phyloP scores from a whole-genome alignment of 2,888 invertebrate species.

The Coenonympha arcania region DNA sequence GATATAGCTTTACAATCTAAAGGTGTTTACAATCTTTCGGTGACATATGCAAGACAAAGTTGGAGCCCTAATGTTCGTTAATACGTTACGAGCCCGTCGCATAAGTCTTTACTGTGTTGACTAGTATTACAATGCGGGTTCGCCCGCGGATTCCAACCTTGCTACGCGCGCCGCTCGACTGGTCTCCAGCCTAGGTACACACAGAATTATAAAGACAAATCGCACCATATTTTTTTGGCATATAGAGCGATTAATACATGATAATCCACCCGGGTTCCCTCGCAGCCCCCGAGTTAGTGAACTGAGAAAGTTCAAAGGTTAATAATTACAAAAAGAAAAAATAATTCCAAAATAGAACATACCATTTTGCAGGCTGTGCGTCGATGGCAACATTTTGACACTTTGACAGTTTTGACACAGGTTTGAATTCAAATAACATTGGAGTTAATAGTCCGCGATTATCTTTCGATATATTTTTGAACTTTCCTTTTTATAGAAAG shows the following conservation, averaged over 20 bases:
- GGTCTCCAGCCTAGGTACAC: conserved; percentile 35
- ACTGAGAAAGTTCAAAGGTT: background rate
- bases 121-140: conserved; percentile 9
- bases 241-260: background rate
- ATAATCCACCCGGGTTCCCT: background rate
- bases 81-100: conserved; percentile 16
- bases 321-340: background rate
- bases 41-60: no score
- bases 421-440: background rate
- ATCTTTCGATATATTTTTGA: no score
- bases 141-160: conserved; percentile 32
- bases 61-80: conserved; percentile 20
- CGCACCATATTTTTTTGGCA: background rate
- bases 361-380: background rate
- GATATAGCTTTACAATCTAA: no score
- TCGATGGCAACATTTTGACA: background rate
- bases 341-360: background rate
- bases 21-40: no score
- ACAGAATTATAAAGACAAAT: conserved; percentile 16
- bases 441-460: background rate
- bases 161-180: conserved; percentile 27
- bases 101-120: conserved; percentile 5
- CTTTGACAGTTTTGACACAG: background rate
- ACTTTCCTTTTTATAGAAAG: no score
- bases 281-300: background rate